Percentiles rank a stretch among this genome's conserved stretches.
Conservation (phyloP, 1,140 invertebrate genomes). For the Nilaparvata lugens region DNA sequence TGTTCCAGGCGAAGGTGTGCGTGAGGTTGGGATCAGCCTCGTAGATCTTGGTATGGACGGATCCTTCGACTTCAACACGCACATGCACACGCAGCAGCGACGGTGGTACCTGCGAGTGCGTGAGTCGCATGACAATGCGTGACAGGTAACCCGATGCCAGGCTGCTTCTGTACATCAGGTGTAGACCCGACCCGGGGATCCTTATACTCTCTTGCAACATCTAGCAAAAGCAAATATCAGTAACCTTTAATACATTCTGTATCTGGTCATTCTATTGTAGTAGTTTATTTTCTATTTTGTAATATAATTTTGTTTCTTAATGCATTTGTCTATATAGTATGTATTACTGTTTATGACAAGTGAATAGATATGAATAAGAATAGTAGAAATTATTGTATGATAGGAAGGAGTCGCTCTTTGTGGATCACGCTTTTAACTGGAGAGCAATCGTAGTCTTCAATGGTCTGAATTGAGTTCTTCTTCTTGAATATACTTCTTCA, state of each 20-base stretch:
- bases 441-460: too few species aligned
- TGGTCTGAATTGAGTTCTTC: too few species aligned
- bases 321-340: background rate
- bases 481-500: too few species aligned
- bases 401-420: too few species aligned
- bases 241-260: too few species aligned
- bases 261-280: too few species aligned
- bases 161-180: constrained; percentile 87
- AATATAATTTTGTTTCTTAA: too few species aligned
- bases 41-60: constrained; percentile 81
- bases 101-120: constrained; percentile 65
- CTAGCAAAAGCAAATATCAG: constrained; percentile 44
- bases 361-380: too few species aligned
- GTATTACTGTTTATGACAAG: too few species aligned
- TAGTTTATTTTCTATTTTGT: background rate
- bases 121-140: constrained; percentile 84
- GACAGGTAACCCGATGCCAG: constrained; percentile 87
- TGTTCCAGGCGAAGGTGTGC: constrained; percentile 95
- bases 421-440: too few species aligned
- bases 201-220: constrained; percentile 90
- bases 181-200: constrained; percentile 84
- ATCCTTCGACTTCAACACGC: constrained; percentile 85
- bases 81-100: constrained; percentile 79
- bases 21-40: constrained; percentile 91
- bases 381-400: too few species aligned